phyloP scores from a whole-genome alignment of 2,888 invertebrate genomes.

The Anoplius nigerrimus region DNA sequence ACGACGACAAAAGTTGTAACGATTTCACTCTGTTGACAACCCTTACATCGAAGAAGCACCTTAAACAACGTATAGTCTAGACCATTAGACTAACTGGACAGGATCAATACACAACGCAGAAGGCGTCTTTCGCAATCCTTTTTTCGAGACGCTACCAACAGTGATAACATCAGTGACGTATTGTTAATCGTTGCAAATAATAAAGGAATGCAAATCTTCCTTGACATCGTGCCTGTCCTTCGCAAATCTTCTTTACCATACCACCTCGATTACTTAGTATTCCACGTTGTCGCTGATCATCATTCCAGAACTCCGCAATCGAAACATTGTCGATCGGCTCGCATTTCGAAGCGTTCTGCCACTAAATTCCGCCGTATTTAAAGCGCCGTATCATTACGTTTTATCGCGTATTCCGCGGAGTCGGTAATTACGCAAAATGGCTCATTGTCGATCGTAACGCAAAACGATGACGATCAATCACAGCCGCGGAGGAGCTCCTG shows the following conservation, averaged over 20 bases:
- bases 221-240: neutral
- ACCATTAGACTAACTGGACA: too few species aligned
- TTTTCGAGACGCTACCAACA: too few species aligned
- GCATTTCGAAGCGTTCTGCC: too few species aligned
- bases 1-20: slow-evolving; percentile 17
- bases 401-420: neutral
- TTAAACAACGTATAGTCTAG: too few species aligned
- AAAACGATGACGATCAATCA: neutral
- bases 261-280: neutral
- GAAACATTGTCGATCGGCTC: neutral
- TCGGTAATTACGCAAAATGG: neutral
- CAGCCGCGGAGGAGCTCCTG: neutral
- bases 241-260: neutral
- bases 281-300: neutral
- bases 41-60: too few species aligned
- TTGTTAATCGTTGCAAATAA: slow-evolving; percentile 38
- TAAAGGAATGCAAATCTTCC: slow-evolving; percentile 30
- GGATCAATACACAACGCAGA: too few species aligned
- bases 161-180: slow-evolving; percentile 9
- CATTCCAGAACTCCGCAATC: neutral
- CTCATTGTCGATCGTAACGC: too few species aligned
- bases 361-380: too few species aligned
- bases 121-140: too few species aligned
- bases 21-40: slow-evolving; percentile 14
- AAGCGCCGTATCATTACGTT: too few species aligned